phyloP scores from a whole-genome alignment of 1,140 invertebrate species.

The Nilaparvata lugens region DNA sequence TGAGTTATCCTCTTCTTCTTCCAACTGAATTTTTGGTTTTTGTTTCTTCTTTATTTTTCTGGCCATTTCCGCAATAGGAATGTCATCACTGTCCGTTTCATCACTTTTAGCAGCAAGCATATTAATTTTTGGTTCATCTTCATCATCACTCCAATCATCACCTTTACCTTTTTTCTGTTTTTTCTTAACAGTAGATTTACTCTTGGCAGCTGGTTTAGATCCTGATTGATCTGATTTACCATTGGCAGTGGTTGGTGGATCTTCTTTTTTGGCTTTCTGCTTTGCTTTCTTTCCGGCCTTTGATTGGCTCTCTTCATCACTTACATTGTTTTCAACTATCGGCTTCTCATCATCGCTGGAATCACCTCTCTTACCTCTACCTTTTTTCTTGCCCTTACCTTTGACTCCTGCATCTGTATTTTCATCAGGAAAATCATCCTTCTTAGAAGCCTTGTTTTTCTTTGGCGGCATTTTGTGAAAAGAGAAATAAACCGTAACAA shows the following conservation, averaged over 20 bases:
- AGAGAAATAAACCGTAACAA: too few species aligned
- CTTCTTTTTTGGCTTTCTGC: constrained; percentile 27
- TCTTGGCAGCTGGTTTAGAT: constrained; percentile 1
- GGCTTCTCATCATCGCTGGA: constrained; percentile 41
- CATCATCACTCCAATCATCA: constrained; percentile 19
- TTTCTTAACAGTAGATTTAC: constrained; percentile 18
- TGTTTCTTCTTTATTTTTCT: constrained; percentile 10
- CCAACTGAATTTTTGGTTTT: background rate
- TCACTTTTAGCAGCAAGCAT: constrained; percentile 12
- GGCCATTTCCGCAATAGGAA: constrained; percentile 1
- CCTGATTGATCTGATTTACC: constrained; percentile 8
- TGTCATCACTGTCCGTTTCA: constrained; percentile 11
- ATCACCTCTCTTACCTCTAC: constrained; percentile 32
- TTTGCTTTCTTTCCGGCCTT: constrained; percentile 22
- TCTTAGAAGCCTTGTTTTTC: constrained; percentile 17
- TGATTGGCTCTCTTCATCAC: constrained; percentile 23
- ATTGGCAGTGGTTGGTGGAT: constrained; percentile 22
- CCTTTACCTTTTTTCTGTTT: constrained; percentile 22
- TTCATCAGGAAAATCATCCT: constrained; percentile 13
- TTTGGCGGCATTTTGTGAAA: constrained; percentile 22
- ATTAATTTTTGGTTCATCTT: constrained; percentile 12
- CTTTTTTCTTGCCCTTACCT: constrained; percentile 17
- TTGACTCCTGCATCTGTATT: constrained; percentile 2
- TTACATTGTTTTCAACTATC: constrained; percentile 22
- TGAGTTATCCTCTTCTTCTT: constrained; percentile 10